phyloP scores from a whole-genome alignment of 2,888 invertebrate genomes.

The Lycophotia porphyrea region DNA sequence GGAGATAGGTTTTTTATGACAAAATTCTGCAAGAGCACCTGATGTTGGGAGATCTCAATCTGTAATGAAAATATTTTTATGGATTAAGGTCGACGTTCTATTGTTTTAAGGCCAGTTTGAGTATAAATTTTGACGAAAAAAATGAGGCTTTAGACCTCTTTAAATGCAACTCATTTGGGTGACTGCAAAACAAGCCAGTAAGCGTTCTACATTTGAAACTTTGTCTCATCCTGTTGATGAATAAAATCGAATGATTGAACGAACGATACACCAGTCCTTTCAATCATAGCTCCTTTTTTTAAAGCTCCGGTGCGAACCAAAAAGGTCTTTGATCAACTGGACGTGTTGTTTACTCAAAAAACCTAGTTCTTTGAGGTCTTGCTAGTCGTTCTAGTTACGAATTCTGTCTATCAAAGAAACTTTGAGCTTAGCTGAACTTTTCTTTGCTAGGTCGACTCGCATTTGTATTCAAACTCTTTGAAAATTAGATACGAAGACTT shows the following conservation, averaged over 20 bases:
- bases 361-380: slow-evolving; percentile 33
- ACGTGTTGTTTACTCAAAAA: slow-evolving; percentile 39
- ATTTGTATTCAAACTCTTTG: slow-evolving; percentile 57
- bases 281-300: slow-evolving; percentile 47
- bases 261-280: slow-evolving; percentile 38
- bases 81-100: neutral
- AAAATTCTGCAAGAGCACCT: slow-evolving; percentile 17
- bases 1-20: slow-evolving; percentile 46
- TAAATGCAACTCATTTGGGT: neutral
- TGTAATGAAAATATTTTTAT: slow-evolving; percentile 14
- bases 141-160: no score
- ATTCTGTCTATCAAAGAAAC: slow-evolving; percentile 69
- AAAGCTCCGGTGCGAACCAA: slow-evolving; percentile 12
- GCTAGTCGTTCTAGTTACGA: slow-evolving; percentile 42
- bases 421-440: slow-evolving; percentile 63
- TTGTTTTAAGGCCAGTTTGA: neutral
- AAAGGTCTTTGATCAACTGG: slow-evolving; percentile 30
- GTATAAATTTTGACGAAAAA: neutral
- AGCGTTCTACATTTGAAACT: slow-evolving; percentile 1
- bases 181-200: neutral
- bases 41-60: slow-evolving; percentile 19
- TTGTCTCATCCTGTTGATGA: slow-evolving; percentile 25
- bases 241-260: slow-evolving; percentile 46
- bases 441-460: slow-evolving; percentile 40
- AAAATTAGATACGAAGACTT: slow-evolving; percentile 58